These are phyloP conservation scores for Aphis gossypii DNA, from an alignment of 1,140 invertebrate species.

Conservation along the genomic window DNA sequence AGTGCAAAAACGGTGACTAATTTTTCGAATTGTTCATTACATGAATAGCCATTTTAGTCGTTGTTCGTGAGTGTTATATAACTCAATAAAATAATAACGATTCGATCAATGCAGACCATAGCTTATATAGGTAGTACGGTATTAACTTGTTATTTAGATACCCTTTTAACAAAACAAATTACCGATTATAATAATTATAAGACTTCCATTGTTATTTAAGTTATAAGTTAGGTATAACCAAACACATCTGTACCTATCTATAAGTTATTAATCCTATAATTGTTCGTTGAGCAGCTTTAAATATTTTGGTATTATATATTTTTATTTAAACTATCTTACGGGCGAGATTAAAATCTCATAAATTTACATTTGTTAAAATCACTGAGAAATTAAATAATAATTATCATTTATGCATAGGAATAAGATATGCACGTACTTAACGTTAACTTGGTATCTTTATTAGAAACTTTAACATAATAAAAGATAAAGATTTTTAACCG, in stretches of 20 bases:
- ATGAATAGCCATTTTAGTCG: background rate
- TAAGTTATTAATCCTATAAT: no score
- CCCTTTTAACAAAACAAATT: background rate
- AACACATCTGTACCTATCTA: background rate
- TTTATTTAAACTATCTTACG: background rate
- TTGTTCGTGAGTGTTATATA: background rate
- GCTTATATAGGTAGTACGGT: background rate
- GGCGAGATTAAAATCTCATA: background rate
- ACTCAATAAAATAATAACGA: background rate
- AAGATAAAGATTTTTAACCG: background rate
- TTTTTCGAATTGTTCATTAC: background rate
- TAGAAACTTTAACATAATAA: constrained; percentile 28
- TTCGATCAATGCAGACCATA: background rate
- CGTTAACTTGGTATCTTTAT: background rate
- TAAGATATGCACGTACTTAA: background rate
- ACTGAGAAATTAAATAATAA: constrained; percentile 6
- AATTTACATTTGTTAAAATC: background rate
- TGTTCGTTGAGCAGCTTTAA: background rate
- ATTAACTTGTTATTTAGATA: background rate
- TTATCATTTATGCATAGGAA: background rate
- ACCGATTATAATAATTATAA: background rate
- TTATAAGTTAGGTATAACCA: background rate
- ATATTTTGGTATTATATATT: background rate
- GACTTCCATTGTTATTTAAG: background rate
- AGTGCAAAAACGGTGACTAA: background rate